These are phyloP conservation scores for Mustela lutreola DNA, from an alignment of 2,113 vertebrate species.

Conservation along the genomic window DNA sequence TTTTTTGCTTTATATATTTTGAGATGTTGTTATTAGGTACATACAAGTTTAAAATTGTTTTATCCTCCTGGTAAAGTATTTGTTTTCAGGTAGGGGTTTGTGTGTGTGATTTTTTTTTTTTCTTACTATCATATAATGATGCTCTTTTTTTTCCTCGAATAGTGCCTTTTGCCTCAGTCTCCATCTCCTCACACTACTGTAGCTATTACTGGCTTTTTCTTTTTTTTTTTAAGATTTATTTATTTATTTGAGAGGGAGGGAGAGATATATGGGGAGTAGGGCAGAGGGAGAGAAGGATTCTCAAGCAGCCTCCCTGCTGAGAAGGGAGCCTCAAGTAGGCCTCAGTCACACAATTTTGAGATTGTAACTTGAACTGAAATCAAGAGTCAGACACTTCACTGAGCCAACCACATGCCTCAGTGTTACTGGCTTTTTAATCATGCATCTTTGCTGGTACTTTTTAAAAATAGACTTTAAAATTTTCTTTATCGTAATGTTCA, in stretches of 20 bases:
- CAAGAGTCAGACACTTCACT: background rate
- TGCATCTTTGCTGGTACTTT: background rate
- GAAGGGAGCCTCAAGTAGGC: background rate
- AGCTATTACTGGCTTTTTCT: background rate
- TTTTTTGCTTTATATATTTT: background rate
- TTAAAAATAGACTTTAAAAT: background rate
- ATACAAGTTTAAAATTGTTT: background rate
- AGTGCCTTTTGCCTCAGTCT: background rate
- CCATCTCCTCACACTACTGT: background rate
- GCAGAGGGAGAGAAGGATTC: background rate
- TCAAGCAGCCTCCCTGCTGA: background rate
- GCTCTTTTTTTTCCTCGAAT: background rate
- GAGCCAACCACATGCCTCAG: background rate
- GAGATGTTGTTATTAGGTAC: background rate
- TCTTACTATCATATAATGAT: background rate
- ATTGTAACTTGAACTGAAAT: background rate
- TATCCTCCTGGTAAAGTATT: background rate
- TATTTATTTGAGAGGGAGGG: background rate
- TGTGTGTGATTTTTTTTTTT: background rate
- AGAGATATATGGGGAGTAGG: background rate
- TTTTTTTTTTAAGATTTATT: background rate
- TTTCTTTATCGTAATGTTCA: background rate
- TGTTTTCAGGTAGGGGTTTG: background rate
- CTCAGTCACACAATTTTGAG: background rate
- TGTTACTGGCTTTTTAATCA: slow-evolving; percentile 17